phyloP scores from a whole-genome alignment of 1,140 invertebrate species.

The Rhynchophorus ferrugineus region DNA sequence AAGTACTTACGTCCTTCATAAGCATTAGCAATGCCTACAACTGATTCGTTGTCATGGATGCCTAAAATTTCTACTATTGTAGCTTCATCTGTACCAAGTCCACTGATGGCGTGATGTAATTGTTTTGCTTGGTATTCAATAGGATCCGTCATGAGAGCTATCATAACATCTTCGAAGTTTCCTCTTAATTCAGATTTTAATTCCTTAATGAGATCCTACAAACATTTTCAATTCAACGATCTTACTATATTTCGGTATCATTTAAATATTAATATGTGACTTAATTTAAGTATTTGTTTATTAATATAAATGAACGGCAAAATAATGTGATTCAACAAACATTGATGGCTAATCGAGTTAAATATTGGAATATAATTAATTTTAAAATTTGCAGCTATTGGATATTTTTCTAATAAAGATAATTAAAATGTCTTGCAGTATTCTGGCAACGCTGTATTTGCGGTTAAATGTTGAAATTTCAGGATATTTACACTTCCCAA shows the following conservation, averaged over 20 bases:
- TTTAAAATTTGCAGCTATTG: too few relatives aligned
- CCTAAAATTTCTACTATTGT: slow-evolving; percentile 85
- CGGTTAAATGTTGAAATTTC: too few relatives aligned
- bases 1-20: slow-evolving; percentile 72
- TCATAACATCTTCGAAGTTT: slow-evolving; percentile 80
- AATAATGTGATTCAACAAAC: too few relatives aligned
- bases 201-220: slow-evolving; percentile 78
- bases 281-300: too few relatives aligned
- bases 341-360: too few relatives aligned
- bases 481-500: too few relatives aligned
- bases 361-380: too few relatives aligned
- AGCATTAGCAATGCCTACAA: slow-evolving; percentile 68
- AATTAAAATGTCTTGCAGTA: too few relatives aligned
- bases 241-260: neutral
- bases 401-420: too few relatives aligned
- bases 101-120: slow-evolving; percentile 77
- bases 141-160: slow-evolving; percentile 81
- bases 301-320: too few relatives aligned
- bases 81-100: slow-evolving; percentile 77
- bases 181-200: slow-evolving; percentile 86
- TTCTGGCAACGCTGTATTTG: too few relatives aligned
- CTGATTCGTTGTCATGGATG: slow-evolving; percentile 77
- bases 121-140: slow-evolving; percentile 81
- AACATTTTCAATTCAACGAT: slow-evolving; percentile 1
- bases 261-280: too few relatives aligned